A percentile compares a stretch with the other conserved stretches of the same genome.
phyloP scores from a whole-genome alignment of 2,113 vertebrate species.

The Poeciliopsis prolifica region DNA sequence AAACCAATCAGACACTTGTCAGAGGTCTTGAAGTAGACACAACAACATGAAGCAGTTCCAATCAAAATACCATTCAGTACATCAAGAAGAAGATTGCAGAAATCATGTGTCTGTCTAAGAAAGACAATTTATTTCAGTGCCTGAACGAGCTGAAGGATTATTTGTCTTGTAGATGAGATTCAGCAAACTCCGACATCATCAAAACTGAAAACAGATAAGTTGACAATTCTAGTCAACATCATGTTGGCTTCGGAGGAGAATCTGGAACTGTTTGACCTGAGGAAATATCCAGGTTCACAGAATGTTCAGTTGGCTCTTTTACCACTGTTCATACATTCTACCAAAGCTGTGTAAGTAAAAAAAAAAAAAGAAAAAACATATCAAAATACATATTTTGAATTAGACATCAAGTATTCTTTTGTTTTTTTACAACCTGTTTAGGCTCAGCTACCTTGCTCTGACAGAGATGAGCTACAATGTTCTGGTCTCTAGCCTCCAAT shows the following conservation, averaged over 20 bases:
- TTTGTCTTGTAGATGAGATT: conserved; percentile 25
- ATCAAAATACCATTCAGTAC: neutral
- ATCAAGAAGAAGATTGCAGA: conserved; percentile 29
- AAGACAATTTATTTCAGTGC: conserved; percentile 26
- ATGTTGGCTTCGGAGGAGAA: conserved; percentile 30
- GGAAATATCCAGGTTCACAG: conserved; percentile 32
- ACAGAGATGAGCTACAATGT: too few relatives aligned
- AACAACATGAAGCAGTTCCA: neutral
- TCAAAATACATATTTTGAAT: too few relatives aligned
- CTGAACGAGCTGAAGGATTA: conserved; percentile 10
- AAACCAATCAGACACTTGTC: conserved; percentile 24
- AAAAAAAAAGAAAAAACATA: too few relatives aligned
- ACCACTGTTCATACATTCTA: too few relatives aligned
- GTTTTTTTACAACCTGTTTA: too few relatives aligned
- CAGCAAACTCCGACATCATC: conserved; percentile 13
- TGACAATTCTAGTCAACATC: conserved; percentile 40
- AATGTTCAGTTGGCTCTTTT: conserved; percentile 7
- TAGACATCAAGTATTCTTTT: too few relatives aligned
- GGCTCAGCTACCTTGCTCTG: too few relatives aligned
- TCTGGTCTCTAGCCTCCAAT: too few relatives aligned
- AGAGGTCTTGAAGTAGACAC: neutral
- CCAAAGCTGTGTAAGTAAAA: too few relatives aligned
- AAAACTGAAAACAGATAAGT: conserved; percentile 11
- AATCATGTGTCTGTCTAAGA: conserved; percentile 1
- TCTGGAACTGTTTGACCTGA: conserved; percentile 31